Conservation (phyloP, 2,113 vertebrate species). For the Ictalurus punctatus region DNA sequence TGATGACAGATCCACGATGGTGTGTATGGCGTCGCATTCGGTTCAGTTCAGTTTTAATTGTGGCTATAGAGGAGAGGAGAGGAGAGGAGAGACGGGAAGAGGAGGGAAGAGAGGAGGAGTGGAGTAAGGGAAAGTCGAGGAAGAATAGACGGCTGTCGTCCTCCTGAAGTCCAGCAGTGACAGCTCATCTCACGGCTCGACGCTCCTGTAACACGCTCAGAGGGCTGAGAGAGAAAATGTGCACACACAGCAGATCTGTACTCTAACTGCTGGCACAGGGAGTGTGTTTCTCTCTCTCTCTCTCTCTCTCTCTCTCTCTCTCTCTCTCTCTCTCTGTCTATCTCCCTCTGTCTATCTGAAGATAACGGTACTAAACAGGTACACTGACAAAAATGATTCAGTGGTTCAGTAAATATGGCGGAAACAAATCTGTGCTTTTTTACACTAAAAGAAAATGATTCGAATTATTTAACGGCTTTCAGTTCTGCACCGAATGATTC, state of each 20-base stretch:
- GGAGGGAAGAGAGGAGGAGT: neutral
- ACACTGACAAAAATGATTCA: neutral
- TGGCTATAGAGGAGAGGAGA: neutral
- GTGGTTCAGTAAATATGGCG: neutral
- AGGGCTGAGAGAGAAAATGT: conserved; percentile 51
- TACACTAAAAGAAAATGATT: neutral
- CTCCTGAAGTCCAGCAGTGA: conserved; percentile 74
- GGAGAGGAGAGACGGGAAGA: neutral
- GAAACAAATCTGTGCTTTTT: neutral
- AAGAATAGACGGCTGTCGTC: conserved; percentile 52
- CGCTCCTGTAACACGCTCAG: conserved; percentile 62
- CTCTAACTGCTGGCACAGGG: conserved; percentile 51
- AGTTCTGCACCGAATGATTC: neutral
- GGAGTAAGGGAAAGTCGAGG: neutral
- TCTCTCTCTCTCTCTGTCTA: neutral
- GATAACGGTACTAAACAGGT: too few species aligned
- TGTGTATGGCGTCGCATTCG: neutral
- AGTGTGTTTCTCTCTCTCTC: neutral
- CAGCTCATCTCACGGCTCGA: conserved; percentile 80
- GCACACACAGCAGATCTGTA: conserved; percentile 72
- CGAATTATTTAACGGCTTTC: neutral
- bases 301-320: neutral
- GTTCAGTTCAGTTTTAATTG: neutral
- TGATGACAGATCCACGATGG: neutral
- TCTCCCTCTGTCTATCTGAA: neutral